Evolutionary conservation across 2,797 vertebrate genomes (phyloP), one percentile per base, ranked within the genome.

Genomic region (Gymnodraco acuticeps): DNA sequence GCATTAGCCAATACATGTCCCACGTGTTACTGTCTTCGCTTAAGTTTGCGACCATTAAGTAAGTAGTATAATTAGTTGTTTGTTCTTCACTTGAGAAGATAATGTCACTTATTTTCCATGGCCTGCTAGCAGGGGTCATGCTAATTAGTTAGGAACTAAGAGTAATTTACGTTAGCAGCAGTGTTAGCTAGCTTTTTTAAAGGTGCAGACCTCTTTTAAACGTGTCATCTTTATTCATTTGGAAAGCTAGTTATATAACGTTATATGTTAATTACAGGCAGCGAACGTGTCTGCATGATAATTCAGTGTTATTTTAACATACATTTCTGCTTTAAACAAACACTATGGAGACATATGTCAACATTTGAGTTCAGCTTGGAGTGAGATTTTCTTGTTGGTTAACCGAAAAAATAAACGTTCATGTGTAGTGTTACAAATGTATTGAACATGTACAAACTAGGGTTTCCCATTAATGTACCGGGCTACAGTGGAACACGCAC

Each of bases 1-100:
- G 2, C 33, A 9, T 7, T 1, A 0, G 0, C 1, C 1, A 19
- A n/a, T 33, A 46, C n/a, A 31, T 3, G 33, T 7, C 3, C 1
- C 8, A 10, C 1, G 1, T 38, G 10, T 41, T 5, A n/a, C n/a
- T 16, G 0, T 10, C 0, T 10, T 3, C 1, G 0, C 19, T 10
- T 11, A 1, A 10, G 3, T 10, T 14, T 3, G 0, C 16, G 5
- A 70, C 19, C n/a, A 56, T 77, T 80, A 23, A 23, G 23, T 23
- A 75, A 75, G 67, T 77, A 8, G 19, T 14, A 11, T 7, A 13
- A 7, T 8, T 8, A 41, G 1, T 19, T 27, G 9, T 56, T 64
- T 63, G 2, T 43, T 45, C 1, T 4, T 45, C 2, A 48, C 48
- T 45, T 46, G 4, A 0, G 9, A 10, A 45, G 4, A 20, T n/a